Base-by-base conservation (phyloP, 1,140 invertebrate genomes). In the Hormaphis cornu region DNA sequence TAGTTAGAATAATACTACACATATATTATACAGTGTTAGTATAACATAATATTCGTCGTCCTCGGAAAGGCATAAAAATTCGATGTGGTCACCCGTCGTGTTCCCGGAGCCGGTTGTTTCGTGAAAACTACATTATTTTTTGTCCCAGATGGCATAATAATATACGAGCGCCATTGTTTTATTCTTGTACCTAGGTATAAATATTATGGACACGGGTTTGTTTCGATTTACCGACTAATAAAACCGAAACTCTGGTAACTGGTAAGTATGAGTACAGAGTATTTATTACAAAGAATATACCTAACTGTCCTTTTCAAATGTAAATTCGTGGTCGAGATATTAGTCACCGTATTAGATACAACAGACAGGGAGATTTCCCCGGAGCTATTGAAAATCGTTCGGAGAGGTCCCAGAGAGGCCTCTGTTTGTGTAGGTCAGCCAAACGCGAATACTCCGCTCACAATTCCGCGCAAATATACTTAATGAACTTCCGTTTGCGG, bases 161-260 rank as follows among this genome's bases (percentile, higher is more conserved):
- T n/a, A n/a, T n/a, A n/a, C 35, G 30, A 6, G 4, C 14, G 18
- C 33, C 40, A 58, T 58, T 58, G 54, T 58, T 58, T 54, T 54
- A 35, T 54, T 54, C n/a, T n/a, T n/a, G n/a, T n/a, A n/a, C n/a
- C n/a, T n/a, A n/a, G n/a, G n/a, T 35, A 18, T 20, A 40, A 58
- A 37, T 58, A 24, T n/a, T n/a, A n/a, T n/a, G n/a, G n/a, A 24
- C 37, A 40, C 20, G 33, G 1, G 30, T n/a, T 20, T 58, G 40
- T 58, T 58, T 58, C 40, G 20, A 58, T 58, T 58, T 40, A 58
- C 24, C 14, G 33, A 10, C 14, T 14, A 58, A 58, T 58, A 40
- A 54, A 58, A 40, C 33, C 20, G 9, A 58, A 58, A 58, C 20
- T 58, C 28, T 7, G 9, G 20, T 40, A 58, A n/a, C n/a, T n/a